Base-by-base conservation (phyloP, 2,113 vertebrate species). In the Zootoca vivipara region DNA sequence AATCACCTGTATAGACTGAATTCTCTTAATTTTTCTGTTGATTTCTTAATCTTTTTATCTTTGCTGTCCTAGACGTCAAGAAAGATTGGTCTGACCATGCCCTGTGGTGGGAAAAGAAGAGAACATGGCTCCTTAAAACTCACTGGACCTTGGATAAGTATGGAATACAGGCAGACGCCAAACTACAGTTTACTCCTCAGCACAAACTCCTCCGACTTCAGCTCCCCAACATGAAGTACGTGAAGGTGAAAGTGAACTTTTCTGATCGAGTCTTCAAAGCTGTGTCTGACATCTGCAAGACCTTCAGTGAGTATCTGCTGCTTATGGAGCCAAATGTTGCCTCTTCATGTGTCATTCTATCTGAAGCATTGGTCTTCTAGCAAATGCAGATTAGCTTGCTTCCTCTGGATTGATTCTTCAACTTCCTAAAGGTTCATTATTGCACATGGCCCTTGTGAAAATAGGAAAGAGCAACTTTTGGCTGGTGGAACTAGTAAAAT, bases 71-170 rank as follows among this genome's bases (percentile, higher is more conserved):
- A 99, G 99, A 99, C 94, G 98, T 99, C 84, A 99, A 99, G 97
- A 99, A 99, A 94, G 99, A 99, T 96, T 99, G 99, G 99, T 99
- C 99, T 0, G 99, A 99, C 94, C 98, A 99, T 10, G 99, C 98
- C 2, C 93, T 99, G 90, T 99, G 99, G 99, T 99, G 99, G 99
- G 99, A 99, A 94, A 99, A 99, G 97, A 99, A 99, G 97, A 99
- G 98, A 92, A 99, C 98, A 8, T 99, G 99, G 99, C 97, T 99
- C 91, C 93, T 99, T 69, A 99, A 99, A 96, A 99, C 98, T 0
- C 99, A 99, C 90, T 99, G 99, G 99, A 99, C 99, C 0, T 95
- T 99, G 96, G 99, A 99, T 95, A 99, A 99, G 94, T 99, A 99
- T 0, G 99, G 99, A 85, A 99, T 99, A 83, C 99, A 99, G 92